A percentile compares a stretch with the other conserved stretches of the same genome.
Evolutionary conservation across 2,888 invertebrate species (phyloP).

Genomic region (Dryadula phaetusa): DNA sequence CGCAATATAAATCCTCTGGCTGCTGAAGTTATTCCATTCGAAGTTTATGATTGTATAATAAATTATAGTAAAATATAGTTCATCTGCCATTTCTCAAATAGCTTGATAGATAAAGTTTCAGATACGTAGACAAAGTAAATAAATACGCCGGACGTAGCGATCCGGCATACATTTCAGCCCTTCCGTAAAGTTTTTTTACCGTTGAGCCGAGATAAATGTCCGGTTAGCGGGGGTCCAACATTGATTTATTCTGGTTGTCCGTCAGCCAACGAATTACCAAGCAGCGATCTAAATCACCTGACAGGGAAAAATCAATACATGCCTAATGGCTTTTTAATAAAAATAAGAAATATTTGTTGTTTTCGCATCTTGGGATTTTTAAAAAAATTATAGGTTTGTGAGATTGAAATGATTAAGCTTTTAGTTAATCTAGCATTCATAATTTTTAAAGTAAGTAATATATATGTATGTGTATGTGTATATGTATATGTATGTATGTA

Average conservation of each 20-base stretch:
- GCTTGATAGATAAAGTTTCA: conserved; percentile 25
- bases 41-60: conserved; percentile 10
- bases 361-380: neutral
- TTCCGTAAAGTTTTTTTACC: conserved; percentile 71
- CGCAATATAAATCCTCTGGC: neutral
- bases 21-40: neutral
- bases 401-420: too few relatives aligned
- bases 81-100: conserved; percentile 6
- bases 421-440: too few relatives aligned
- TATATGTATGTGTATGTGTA: too few relatives aligned
- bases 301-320: conserved; percentile 66
- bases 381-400: neutral
- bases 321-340: conserved; percentile 62
- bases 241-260: conserved; percentile 81
- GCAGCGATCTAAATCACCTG: conserved; percentile 80
- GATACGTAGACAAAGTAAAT: conserved; percentile 36
- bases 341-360: conserved; percentile 41
- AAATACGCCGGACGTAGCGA: conserved; percentile 42
- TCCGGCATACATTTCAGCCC: conserved; percentile 52
- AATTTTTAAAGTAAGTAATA: too few relatives aligned
- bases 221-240: conserved; percentile 81
- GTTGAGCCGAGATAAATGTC: conserved; percentile 76
- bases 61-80: conserved; percentile 12
- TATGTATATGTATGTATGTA: too few relatives aligned
- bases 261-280: conserved; percentile 80